Base-by-base conservation (phyloP, 2,113 vertebrate species). In the Hippoglossus stenolepis region DNA sequence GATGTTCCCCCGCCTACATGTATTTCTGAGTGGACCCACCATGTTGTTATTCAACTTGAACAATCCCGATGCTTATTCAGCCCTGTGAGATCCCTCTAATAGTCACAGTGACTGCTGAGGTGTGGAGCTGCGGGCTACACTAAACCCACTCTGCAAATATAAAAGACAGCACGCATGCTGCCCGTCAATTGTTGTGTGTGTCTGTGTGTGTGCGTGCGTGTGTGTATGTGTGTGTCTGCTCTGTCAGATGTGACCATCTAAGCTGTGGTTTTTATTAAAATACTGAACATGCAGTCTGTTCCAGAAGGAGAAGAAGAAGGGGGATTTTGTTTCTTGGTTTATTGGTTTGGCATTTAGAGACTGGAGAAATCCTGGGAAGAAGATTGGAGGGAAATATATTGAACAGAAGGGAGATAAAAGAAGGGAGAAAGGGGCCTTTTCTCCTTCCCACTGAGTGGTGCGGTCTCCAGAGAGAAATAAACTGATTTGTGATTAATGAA, bases 401-500 rank as follows among this genome's bases (percentile, higher is more conserved):
- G 85, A 90, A 89, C 85, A 91, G 87, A 90, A 87, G 65, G 78
- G 75, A 90, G 88, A 92, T 90, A 75, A 85, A 86, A 84, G 31
- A 40, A n/a, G 10, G 40, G 47, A 54, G 77, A 80, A 84, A 83
- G 82, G 28, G 86, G 70, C 28, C 65, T 72, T 20, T 90, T 85
- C 87, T 84, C 76, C 45, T 70, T 83, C 71, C 54, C 64, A 72
- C 77, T 80, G 84, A 91, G 90, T 84, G 85, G 67, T 84, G 73
- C 70, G 43, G 65, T 77, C 90, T 84, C 80, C 38, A 15, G 83
- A 86, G 91, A 60, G 66, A 87, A 92, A 87, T 80, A 80, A 89
- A 93, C 87, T 89, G 86, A 93, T 92, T 91, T 92, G 61, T 92
- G 90, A 92, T 93, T 85, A 93, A 92, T 92, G 82, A 90, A 92